These are phyloP conservation scores for Chromobotia macracanthus DNA, from an alignment of 2,797 vertebrate genomes.

Conservation along the genomic window DNA sequence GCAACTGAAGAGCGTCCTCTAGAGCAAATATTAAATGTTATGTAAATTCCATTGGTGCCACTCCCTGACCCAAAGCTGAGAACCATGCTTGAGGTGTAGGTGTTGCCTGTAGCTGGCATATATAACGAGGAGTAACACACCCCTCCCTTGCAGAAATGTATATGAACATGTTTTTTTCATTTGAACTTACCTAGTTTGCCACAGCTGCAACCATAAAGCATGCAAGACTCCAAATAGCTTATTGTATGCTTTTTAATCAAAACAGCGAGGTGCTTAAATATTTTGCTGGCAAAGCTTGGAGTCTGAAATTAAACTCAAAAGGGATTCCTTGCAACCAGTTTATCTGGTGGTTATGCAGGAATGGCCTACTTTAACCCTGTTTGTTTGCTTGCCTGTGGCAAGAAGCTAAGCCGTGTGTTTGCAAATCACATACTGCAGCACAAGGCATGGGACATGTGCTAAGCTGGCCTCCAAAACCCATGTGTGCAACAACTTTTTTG, in stretches of 20 bases:
- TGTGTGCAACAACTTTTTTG: constrained; percentile 68
- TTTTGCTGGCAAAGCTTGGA: constrained; percentile 62
- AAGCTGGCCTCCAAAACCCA: constrained; percentile 72
- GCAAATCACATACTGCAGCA: constrained; percentile 79
- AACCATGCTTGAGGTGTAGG: constrained; percentile 35
- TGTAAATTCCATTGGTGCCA: constrained; percentile 59
- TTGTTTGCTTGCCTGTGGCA: constrained; percentile 78
- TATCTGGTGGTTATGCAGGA: constrained; percentile 63
- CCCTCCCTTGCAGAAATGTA: constrained; percentile 63
- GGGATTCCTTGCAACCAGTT: constrained; percentile 74
- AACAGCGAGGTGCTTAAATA: constrained; percentile 64
- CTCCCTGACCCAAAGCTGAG: constrained; percentile 48
- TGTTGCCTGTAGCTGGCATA: constrained; percentile 51
- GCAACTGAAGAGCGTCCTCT: constrained; percentile 42
- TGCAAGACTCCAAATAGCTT: constrained; percentile 71
- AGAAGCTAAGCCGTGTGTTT: constrained; percentile 74
- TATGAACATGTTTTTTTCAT: constrained; percentile 65
- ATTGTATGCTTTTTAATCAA: constrained; percentile 68
- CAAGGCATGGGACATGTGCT: constrained; percentile 71
- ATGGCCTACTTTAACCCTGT: constrained; percentile 61
- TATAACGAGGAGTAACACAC: constrained; percentile 60
- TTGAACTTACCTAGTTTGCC: constrained; percentile 73
- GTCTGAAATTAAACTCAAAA: constrained; percentile 69
- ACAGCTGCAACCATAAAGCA: constrained; percentile 59
- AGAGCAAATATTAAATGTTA: constrained; percentile 60